Percentiles rank a stretch among this genome's conserved stretches.
phyloP scores from a whole-genome alignment of 2,888 invertebrate species.

The Microdon myrmicae region DNA sequence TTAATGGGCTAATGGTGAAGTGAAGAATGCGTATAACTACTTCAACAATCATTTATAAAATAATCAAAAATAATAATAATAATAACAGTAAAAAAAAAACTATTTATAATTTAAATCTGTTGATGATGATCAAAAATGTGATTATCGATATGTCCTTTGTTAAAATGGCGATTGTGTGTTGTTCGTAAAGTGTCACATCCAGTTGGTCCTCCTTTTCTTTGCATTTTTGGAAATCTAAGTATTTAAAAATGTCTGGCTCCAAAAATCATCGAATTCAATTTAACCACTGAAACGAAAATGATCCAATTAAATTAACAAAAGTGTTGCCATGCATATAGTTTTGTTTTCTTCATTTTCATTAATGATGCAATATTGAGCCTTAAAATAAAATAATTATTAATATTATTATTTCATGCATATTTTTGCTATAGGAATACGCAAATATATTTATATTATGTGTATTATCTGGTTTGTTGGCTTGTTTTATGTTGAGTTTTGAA shows the following conservation, averaged over 20 bases:
- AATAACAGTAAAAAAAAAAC: conserved; percentile 16
- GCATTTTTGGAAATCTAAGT: conserved; percentile 18
- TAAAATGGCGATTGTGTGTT: conserved; percentile 46
- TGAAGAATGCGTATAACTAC: conserved; percentile 23
- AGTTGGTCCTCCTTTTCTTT: conserved; percentile 21
- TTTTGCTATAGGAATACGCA: conserved; percentile 26
- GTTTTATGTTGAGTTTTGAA: no score
- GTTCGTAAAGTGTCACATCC: conserved; percentile 20
- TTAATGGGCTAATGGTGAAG: conserved; percentile 39
- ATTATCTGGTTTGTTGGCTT: no score
- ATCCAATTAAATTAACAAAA: no score
- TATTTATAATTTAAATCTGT: conserved; percentile 24
- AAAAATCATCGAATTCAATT: conserved; percentile 61
- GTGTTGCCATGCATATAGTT: background rate
- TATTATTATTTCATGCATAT: conserved; percentile 32
- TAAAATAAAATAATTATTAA: conserved; percentile 8
- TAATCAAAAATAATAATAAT: conserved; percentile 22
- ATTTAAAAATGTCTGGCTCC: conserved; percentile 16
- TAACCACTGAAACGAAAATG: conserved; percentile 59
- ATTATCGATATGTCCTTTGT: conserved; percentile 25
- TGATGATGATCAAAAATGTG: conserved; percentile 15
- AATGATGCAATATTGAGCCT: conserved; percentile 13
- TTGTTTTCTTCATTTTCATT: conserved; percentile 5
- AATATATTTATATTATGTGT: no score
- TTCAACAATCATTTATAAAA: conserved; percentile 36